Evolutionary conservation across 2,113 vertebrate genomes (phyloP).

Genomic region (mouse (Mus musculus)): GRCm39 chrX:141234001-141234500

Average conservation of each 20-base stretch:
- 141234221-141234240: constrained; percentile 8
- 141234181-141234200: neutral
- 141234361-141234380: neutral
- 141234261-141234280: constrained; percentile 2
- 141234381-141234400: constrained; percentile 28
- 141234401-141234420: neutral
- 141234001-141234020: neutral
- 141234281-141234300: neutral
- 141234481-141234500: neutral
- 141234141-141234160: neutral
- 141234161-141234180: neutral
- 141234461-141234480: neutral
- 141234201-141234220: neutral
- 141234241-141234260: neutral
- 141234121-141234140: neutral
- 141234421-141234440: neutral
- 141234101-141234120: neutral
- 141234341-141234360: neutral
- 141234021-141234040: neutral
- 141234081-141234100: neutral
- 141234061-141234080: constrained; percentile 37
- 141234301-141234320: neutral
- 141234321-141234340: constrained; percentile 14
- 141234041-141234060: constrained; percentile 1
- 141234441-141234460: neutral